These are phyloP conservation scores for Falco berigora DNA, from an alignment of 2,797 vertebrate genomes.

Conservation along the genomic window DNA sequence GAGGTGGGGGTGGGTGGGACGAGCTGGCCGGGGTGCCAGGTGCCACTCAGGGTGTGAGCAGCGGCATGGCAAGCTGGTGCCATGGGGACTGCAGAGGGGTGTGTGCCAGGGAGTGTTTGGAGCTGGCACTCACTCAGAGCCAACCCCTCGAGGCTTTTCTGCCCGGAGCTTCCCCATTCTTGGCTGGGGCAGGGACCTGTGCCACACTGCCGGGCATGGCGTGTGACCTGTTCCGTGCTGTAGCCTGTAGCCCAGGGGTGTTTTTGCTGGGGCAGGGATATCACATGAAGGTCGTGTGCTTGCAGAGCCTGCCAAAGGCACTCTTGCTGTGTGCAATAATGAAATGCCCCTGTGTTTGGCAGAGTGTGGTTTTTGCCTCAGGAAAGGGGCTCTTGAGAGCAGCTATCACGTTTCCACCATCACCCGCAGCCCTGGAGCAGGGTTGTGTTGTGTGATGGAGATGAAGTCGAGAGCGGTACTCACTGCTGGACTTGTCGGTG, in stretches of 20 bases:
- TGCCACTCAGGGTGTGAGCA: neutral
- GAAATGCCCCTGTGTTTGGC: neutral
- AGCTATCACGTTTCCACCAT: neutral
- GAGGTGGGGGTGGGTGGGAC: neutral
- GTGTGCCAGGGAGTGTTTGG: fast-evolving
- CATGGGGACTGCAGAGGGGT: neutral
- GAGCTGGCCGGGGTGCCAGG: neutral
- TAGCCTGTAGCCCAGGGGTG: neutral
- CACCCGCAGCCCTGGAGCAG: neutral
- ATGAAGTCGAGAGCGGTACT: neutral
- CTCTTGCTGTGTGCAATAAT: neutral
- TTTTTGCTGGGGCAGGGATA: neutral
- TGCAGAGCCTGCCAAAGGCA: neutral
- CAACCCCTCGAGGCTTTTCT: neutral
- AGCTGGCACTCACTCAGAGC: neutral
- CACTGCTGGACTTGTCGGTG: neutral
- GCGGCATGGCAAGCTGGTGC: fast-evolving
- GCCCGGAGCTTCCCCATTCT: neutral
- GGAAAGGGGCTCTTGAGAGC: neutral
- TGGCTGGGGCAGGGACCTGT: neutral
- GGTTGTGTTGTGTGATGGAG: neutral
- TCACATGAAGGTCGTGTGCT: fast-evolving
- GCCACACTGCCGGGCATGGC: fast-evolving
- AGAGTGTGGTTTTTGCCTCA: neutral
- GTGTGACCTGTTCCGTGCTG: neutral